Evolutionary conservation across 2,888 invertebrate genomes (phyloP), one percentile per base, ranked within the genome.

Genomic region (Deroplatys truncata): DNA sequence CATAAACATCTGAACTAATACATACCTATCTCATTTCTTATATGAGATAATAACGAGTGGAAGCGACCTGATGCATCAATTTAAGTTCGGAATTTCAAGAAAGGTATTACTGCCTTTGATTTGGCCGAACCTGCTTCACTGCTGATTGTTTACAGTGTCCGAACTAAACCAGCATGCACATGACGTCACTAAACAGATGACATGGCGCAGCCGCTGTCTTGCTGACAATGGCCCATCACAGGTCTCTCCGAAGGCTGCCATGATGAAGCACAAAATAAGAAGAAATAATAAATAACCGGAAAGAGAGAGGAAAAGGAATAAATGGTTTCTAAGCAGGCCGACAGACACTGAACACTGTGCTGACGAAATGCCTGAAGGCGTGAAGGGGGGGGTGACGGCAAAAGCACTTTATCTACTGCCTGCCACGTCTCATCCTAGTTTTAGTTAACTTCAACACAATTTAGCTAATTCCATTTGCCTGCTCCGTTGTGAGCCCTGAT

Each of bases 191-290:
- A 72, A 86, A 86, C 86, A 86, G 56, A 86, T 85, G 85, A 85
- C 56, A 72, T 72, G 56, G 56, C 56, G 56, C 56, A 72, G 56
- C 43, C 85, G 13, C 49, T 85, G 28, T 31, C 49, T 29, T 82
- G 82, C 86, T 86, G 82, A 82, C 86, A 86, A 28, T 82, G 86
- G 86, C n/a, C 86, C 86, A 86, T 28, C 86, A 85, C 49, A 85
- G 84, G 56, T 72, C 56, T 72, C 56, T 72, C 35, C 84, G 28
- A 35, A 49, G 16, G 28, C 29, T 29, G 31, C 72, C 86, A 29
- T 86, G 86, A 86, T 86, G 86, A 86, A 82, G 86, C 82, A 86
- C 49, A 86, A 86, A 20, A 28, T 28, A 84, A 84, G 84, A 84
- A 72, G 56, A 72, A 72, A 72, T 72, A 72, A 72, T 72, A 72